Evolutionary conservation across 2,888 invertebrate genomes (phyloP), one percentile per base, ranked within the genome.

Genomic region (Hypselothyrea guttata): DNA sequence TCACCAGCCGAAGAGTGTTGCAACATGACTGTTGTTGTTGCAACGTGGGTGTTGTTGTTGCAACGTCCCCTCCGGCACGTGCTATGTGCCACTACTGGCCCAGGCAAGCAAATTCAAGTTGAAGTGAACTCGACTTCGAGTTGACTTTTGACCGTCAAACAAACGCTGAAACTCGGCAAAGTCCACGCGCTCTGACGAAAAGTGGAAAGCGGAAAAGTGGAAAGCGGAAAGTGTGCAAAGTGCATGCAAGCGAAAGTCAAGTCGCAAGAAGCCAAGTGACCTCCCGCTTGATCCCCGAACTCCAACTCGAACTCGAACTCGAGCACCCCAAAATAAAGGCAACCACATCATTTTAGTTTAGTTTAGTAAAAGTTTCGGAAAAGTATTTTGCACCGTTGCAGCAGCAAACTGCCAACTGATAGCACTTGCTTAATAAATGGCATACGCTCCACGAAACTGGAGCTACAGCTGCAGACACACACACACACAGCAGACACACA

Each of bases 121-220:
- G 64, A 84, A 84, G 84, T 86, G 81, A 82, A 82, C 81, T 82
- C 81, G 77, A 82, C 81, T 82, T 82, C 84, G 77, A 82, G 81
- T 82, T 86, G 81, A 82, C 81, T 82, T 82, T 86, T 86, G 81
- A 82, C 81, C 81, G 81, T 86, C 81, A 81, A 81, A 84, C 74
- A 75, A 74, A 51, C 79, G 75, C 62, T 58, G 70, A 49, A 69
- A 69, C 69, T 69, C 60, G 60, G 67, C 74, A 49, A 58, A 64
- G 56, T 51, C 59, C 51, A 58, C 49, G 64, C 42, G 16, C 54
- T 57, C 51, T 58, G 59, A 22, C 7, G 16, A 22, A 28, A 33
- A 47, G 31, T 46, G 46, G n/a, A n/a, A n/a, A n/a, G n/a, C n/a
- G n/a, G 35, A n/a, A n/a, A n/a, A n/a, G n/a, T 33, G 37, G 41